Evolutionary conservation across 37 sponge, comb jelly and placozoan genomes (phyloP).

Genomic region (Spongia lamella): DNA sequence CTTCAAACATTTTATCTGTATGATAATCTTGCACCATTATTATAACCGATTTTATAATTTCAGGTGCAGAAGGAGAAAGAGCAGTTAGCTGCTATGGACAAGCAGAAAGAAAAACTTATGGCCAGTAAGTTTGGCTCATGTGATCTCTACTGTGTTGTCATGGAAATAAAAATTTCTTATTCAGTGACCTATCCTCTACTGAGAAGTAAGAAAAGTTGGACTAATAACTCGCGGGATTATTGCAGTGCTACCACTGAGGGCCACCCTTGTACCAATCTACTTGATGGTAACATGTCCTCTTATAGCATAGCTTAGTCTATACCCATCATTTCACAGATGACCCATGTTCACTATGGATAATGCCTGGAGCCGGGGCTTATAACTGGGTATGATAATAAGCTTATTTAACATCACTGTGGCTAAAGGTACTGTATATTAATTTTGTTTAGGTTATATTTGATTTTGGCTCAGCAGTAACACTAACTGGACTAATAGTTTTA

Average conservation of each 20-base stretch:
- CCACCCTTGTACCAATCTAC: slow-evolving; percentile 67
- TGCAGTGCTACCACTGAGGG: slow-evolving; percentile 54
- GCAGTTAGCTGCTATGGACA: slow-evolving; percentile 13
- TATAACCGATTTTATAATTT: too few relatives aligned
- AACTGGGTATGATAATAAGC: slow-evolving; percentile 45
- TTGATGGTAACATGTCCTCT: slow-evolving; percentile 58
- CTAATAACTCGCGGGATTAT: slow-evolving; percentile 37
- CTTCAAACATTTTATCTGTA: not conserved
- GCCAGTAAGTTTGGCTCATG: not conserved
- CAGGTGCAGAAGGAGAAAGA: slow-evolving; percentile 30
- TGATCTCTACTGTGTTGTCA: slow-evolving; percentile 58
- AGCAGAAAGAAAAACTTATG: not conserved
- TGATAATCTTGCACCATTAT: too few relatives aligned
- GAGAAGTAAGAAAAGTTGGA: slow-evolving; percentile 62
- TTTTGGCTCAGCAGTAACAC: slow-evolving; percentile 62
- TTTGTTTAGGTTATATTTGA: slow-evolving; percentile 67
- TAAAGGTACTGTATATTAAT: not conserved
- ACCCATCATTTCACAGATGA: slow-evolving; percentile 35
- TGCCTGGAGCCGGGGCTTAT: slow-evolving; percentile 66
- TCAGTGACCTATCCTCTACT: slow-evolving; percentile 61
- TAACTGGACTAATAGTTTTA: slow-evolving; percentile 77
- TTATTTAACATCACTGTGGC: not conserved
- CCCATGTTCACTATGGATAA: slow-evolving; percentile 61
- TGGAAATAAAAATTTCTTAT: slow-evolving; percentile 19
- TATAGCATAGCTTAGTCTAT: not conserved